These are phyloP conservation scores for Notolepis coatsorum DNA, from an alignment of 2,797 vertebrate genomes.

Conservation along the genomic window DNA sequence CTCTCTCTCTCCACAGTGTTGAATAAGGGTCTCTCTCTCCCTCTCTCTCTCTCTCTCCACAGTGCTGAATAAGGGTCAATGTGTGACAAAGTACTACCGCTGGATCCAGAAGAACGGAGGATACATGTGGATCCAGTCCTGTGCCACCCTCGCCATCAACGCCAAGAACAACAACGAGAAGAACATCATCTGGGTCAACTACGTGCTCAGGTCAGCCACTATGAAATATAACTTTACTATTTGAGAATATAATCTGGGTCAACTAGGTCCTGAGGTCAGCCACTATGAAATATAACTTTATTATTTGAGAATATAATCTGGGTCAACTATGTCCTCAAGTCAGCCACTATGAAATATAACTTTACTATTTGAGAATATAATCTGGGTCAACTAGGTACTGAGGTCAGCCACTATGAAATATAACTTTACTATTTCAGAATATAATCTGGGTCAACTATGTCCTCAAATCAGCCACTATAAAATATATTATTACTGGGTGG, in stretches of 20 bases:
- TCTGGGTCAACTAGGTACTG: conserved; percentile 33
- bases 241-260: neutral
- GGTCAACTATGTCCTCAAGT: conserved; percentile 61
- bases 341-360: no score
- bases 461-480: no score
- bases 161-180: conserved; percentile 97
- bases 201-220: conserved; percentile 92
- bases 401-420: no score
- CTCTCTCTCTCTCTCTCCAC: conserved; percentile 1
- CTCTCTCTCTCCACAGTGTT: neutral
- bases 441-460: neutral
- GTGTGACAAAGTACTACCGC: conserved; percentile 98
- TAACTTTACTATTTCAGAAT: no score
- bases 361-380: no score
- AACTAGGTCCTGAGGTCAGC: conserved; percentile 67
- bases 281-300: no score
- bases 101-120: conserved; percentile 99
- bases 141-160: conserved; percentile 97
- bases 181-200: conserved; percentile 99
- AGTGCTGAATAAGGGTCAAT: conserved; percentile 99
- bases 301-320: no score
- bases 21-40: no score
- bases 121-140: conserved; percentile 99
- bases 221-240: no score
- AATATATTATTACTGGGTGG: no score